Base-by-base conservation (phyloP, 2,797 vertebrate species). In the Clarias laeviceps region DNA sequence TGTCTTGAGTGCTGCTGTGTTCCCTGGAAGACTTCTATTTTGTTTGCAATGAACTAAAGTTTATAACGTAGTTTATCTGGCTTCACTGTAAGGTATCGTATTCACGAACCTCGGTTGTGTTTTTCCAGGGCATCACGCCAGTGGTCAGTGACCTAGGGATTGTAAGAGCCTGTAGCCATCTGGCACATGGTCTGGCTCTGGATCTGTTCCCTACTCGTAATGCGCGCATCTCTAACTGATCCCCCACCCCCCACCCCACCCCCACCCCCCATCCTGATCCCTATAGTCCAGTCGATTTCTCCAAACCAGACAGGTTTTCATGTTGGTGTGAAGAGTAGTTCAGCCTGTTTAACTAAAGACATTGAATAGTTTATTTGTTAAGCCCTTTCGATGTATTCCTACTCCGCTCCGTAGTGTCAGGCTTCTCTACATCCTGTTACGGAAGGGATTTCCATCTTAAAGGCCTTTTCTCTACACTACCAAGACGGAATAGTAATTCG, bases 321-420 rank as follows among this genome's bases (percentile, higher is more conserved):
- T 81, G 37, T 81, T 73, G 57, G 84, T 27, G 5, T 65, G 69
- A 73, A 65, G 37, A 82, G 81, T 85, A 80, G 69, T 74, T 45
- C 64, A 45, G 80, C 37, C 72, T 82, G 80, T 86, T 82, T 73
- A 68, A 68, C 80, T 29, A 82, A 50, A 77, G 72, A 77, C 34
- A 5, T 68, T 85, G 64, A 82, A 57, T 82, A 29, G 73, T 82
- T 70, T 78, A 82, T 78, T 68, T 84, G 83, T 87, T 84, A 73
- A 64, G 65, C 14, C 14, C 11, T 40, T 84, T 50, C 65, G 74
- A 79, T 78, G 45, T 70, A 62, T 82, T 37, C 79, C 65, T 85
- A 8, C 78, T 59, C 5, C 20, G 22, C 65, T 65, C 15, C 76
- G 34, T 29, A 70, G 87, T 82, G 66, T 80, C 81, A 50, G 74